Evolutionary conservation across 2,113 vertebrate species (phyloP).

Genomic region (Bos taurus): ARS-UCD2.0 NC_037336.1:95436501-95437000

Average conservation of each 20-base stretch:
- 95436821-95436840: neutral
- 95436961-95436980: neutral
- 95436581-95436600: constrained; percentile 62
- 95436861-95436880: neutral
- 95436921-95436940: neutral
- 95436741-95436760: neutral
- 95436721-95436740: neutral
- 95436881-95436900: neutral
- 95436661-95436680: neutral
- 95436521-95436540: constrained; percentile 78
- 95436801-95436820: neutral
- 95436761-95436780: neutral
- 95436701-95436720: neutral
- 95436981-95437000: neutral
- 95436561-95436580: constrained; percentile 76
- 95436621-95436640: neutral
- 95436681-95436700: neutral
- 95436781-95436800: neutral
- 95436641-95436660: neutral
- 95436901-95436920: neutral
- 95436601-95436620: neutral
- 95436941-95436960: neutral
- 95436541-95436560: constrained; percentile 79
- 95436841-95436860: neutral
- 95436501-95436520: constrained; percentile 80